Base-by-base conservation (phyloP, 2,113 vertebrate species). In the Nycticebus coucang region DNA sequence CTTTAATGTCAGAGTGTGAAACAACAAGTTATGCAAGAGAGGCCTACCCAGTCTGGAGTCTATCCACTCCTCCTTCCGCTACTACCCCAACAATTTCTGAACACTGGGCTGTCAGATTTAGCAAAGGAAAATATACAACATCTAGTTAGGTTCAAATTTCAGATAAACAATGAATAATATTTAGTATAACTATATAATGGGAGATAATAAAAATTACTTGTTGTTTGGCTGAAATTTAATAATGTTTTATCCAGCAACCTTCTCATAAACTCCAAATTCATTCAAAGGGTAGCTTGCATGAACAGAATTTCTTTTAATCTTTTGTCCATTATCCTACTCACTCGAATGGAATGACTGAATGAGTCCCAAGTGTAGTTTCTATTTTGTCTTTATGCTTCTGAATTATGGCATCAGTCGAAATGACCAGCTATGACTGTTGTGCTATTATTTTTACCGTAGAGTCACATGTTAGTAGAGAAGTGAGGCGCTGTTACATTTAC, bases 241-340 rank as follows among this genome's bases (percentile, higher is more conserved):
- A 62, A 1, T 72, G 53, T 88, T 96, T 88, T 91, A 68, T 35
- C 50, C 95, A 17, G 22, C 19, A 94, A 81, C 10, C 33, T 11
- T 83, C 24, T 37, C 8, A 24, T 50, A 37, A 80, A 88, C n/a
- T 78, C 18, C 10, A 89, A 84, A 87, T 81, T 83, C 57, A 92
- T 59, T 72, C n/a, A 68, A 92, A 91, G 28, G 71, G 21, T 66
- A 60, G 68, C 37, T 57, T 81, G 22, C 8, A 33, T 81, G 41
- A 93, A 72, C 26, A 90, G 84, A 91, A 93, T 85, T 92, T 22
- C 18, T 77, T 94, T 85, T 74, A 79, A 82, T 35, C 19, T 41
- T 77, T 75, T 75, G 14, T 21, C 57, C 80, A 60, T 87, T 50
- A 78, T 60, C 22, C 9, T 90, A 30, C 7, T 75, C 17, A 64